Percentiles rank a stretch among this genome's conserved stretches.
These are phyloP conservation scores for Nerophis lumbriciformis DNA, from an alignment of 2,113 vertebrate genomes.

Conservation along the genomic window DNA sequence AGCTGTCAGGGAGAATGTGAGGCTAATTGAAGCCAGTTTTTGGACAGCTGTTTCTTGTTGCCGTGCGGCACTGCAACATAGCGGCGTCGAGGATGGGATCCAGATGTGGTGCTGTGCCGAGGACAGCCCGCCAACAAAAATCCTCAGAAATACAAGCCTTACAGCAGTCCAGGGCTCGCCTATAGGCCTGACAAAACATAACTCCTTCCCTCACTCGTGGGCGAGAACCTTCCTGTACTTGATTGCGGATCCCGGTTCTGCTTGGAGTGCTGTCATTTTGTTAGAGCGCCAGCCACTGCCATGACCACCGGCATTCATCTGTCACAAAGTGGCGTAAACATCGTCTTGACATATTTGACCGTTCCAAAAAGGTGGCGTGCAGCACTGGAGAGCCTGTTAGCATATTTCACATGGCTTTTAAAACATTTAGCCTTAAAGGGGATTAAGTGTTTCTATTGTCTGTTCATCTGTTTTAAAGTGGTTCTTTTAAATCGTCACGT, in stretches of 20 bases:
- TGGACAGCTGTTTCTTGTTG: slow-evolving; percentile 77
- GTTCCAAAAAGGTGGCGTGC: slow-evolving; percentile 30
- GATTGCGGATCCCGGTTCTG: slow-evolving; percentile 35
- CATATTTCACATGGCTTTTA: slow-evolving; percentile 58
- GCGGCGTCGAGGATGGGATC: slow-evolving; percentile 65
- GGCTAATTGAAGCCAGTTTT: slow-evolving; percentile 75
- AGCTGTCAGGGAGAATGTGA: slow-evolving; percentile 72
- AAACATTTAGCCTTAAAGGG: slow-evolving; percentile 37
- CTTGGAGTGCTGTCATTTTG: slow-evolving; percentile 46
- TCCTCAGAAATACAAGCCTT: slow-evolving; percentile 60
- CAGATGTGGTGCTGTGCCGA: slow-evolving; percentile 69
- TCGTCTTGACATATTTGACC: slow-evolving; percentile 56
- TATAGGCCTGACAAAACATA: slow-evolving; percentile 48
- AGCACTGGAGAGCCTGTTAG: slow-evolving; percentile 43
- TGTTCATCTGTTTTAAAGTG: slow-evolving; percentile 43
- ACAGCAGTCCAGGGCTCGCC: slow-evolving; percentile 55
- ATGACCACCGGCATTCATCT: slow-evolving; percentile 47
- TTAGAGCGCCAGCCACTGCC: slow-evolving; percentile 33
- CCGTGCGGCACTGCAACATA: slow-evolving; percentile 54
- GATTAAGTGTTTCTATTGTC: slow-evolving; percentile 54
- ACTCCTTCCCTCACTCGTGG: slow-evolving; percentile 23
- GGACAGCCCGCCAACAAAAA: slow-evolving; percentile 62
- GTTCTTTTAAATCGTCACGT: slow-evolving; percentile 50
- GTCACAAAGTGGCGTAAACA: slow-evolving; percentile 56
- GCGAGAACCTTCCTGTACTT: slow-evolving; percentile 34